Percentiles rank a stretch among this genome's conserved stretches.
phyloP scores from a whole-genome alignment of 35 echinoderm and acorn worm genomes.

The Amphiura filiformis region DNA sequence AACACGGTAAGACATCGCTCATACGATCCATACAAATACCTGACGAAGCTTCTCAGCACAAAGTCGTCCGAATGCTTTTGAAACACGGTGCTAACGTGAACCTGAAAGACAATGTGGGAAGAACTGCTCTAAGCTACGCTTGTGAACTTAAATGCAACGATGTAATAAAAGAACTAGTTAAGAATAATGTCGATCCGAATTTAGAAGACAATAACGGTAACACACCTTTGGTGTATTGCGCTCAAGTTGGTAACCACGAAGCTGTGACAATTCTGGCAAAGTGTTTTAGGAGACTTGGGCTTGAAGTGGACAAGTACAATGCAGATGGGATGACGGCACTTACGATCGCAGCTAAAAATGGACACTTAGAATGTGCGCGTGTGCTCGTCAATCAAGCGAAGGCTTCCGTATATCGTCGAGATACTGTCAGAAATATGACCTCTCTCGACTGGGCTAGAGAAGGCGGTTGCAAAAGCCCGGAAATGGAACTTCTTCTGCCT shows the following conservation, averaged over 20 bases:
- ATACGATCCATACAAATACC: slow-evolving; percentile 68
- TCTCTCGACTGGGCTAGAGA: slow-evolving; percentile 86
- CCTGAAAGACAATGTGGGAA: slow-evolving; percentile 71
- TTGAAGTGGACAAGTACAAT: slow-evolving; percentile 73
- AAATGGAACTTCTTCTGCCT: slow-evolving; percentile 41
- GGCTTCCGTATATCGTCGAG: slow-evolving; percentile 64
- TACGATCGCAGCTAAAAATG: slow-evolving; percentile 64
- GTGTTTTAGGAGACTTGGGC: slow-evolving; percentile 71
- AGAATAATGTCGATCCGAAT: slow-evolving; percentile 94
- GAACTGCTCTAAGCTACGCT: slow-evolving; percentile 87
- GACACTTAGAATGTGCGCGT: slow-evolving; percentile 66
- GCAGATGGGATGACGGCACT: slow-evolving; percentile 78
- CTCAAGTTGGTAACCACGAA: slow-evolving; percentile 49
- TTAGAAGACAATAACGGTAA: slow-evolving; percentile 90
- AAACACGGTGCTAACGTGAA: slow-evolving; percentile 79
- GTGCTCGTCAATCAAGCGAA: slow-evolving; percentile 73
- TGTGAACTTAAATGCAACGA: slow-evolving; percentile 73
- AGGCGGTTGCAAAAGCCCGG: slow-evolving; percentile 56
- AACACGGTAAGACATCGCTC: slow-evolving; percentile 88
- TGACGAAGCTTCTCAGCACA: slow-evolving; percentile 37
- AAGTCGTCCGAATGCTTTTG: slow-evolving; percentile 57
- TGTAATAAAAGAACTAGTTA: slow-evolving; percentile 54
- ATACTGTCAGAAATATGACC: slow-evolving; percentile 64
- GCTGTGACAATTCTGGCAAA: slow-evolving; percentile 69
- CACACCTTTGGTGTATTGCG: slow-evolving; percentile 66